phyloP scores from a whole-genome alignment of 1,140 invertebrate genomes.

The Dendroctonus ponderosae region DNA sequence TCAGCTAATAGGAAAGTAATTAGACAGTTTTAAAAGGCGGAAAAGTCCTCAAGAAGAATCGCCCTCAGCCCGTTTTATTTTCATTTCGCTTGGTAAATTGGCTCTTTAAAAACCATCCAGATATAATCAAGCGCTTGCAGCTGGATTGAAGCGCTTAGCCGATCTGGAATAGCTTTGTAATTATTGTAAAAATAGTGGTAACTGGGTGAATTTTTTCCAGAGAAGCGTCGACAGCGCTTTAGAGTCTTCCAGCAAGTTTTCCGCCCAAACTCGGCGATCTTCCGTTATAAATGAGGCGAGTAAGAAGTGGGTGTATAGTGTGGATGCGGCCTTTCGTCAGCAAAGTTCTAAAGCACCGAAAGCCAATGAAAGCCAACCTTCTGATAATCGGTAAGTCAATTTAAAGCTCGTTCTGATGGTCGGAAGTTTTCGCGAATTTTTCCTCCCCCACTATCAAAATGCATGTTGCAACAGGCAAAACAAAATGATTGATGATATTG shows the following conservation, averaged over 20 bases:
- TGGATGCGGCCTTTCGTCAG: slow-evolving; percentile 13
- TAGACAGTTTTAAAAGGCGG: no score
- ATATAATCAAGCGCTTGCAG: no score
- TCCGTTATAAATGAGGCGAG: slow-evolving; percentile 15
- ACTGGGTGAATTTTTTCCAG: slow-evolving; percentile 9
- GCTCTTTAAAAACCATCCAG: no score
- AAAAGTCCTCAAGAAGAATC: no score
- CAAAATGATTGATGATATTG: no score
- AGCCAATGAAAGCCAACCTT: slow-evolving; percentile 14
- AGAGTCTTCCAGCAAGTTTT: slow-evolving; percentile 9
- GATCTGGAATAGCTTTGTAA: no score
- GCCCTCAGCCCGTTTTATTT: no score
- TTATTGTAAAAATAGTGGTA: no score
- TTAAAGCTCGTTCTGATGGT: not conserved
- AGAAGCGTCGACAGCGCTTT: slow-evolving; percentile 28
- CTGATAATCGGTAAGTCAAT: slow-evolving; percentile 7
- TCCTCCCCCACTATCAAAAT: not conserved
- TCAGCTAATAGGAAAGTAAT: no score
- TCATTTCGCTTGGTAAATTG: no score
- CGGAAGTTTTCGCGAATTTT: not conserved
- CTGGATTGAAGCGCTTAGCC: no score
- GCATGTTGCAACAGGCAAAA: no score
- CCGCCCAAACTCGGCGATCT: slow-evolving; percentile 13
- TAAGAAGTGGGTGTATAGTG: slow-evolving; percentile 24
- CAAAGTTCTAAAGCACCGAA: slow-evolving; percentile 11